These are phyloP conservation scores for Sinelater perroti DNA, from an alignment of 2,888 invertebrate genomes.

Conservation along the genomic window DNA sequence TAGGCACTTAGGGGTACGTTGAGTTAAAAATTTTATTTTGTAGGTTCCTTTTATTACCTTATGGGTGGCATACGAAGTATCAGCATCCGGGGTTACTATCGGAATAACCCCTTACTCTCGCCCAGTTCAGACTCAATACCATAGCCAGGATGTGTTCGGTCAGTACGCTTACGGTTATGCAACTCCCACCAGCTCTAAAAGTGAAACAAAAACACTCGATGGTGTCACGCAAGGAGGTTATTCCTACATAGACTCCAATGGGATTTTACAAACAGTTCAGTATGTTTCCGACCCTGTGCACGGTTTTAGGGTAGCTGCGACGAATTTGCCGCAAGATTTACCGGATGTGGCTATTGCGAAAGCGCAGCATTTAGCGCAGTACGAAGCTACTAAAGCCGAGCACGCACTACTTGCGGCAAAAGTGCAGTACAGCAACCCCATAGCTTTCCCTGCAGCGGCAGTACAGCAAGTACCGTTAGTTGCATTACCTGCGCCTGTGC, in stretches of 20 bases:
- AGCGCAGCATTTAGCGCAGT: constrained; percentile 54
- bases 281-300: constrained; percentile 70
- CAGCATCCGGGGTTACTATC: constrained; percentile 59
- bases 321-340: constrained; percentile 68
- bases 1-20: constrained; percentile 2
- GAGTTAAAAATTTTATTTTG: constrained; percentile 11
- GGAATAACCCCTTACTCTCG: constrained; percentile 54
- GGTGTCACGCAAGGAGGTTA: constrained; percentile 73
- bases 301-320: constrained; percentile 72
- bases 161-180: constrained; percentile 71
- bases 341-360: constrained; percentile 57
- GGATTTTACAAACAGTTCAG: constrained; percentile 70
- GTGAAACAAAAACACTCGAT: constrained; percentile 69
- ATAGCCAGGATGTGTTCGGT: constrained; percentile 67
- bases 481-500: constrained; percentile 57
- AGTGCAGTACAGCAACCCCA: constrained; percentile 50
- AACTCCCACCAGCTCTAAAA: constrained; percentile 72
- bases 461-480: constrained; percentile 42
- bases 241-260: constrained; percentile 74
- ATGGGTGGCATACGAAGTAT: constrained; percentile 26
- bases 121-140: constrained; percentile 60
- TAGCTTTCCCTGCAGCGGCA: constrained; percentile 46
- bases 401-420: constrained; percentile 46
- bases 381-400: constrained; percentile 52
- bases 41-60: constrained; percentile 19